Conservation (phyloP, 2,888 invertebrate genomes). For the Notodonta ziczac region DNA sequence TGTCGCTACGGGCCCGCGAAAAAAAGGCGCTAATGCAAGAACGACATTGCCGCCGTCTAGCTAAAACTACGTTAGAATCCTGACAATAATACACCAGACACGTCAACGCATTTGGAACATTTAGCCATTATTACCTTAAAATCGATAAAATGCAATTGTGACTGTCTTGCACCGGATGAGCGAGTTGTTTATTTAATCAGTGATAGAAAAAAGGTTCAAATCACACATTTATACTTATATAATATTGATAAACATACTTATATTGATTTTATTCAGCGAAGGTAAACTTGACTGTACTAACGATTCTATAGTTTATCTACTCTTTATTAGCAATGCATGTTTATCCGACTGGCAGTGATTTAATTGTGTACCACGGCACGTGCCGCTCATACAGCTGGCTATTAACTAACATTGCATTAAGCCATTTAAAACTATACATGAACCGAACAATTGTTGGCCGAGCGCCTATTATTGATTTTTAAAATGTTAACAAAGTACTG, state of each 20-base stretch:
- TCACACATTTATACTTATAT: not conserved
- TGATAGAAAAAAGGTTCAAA: conserved; percentile 1
- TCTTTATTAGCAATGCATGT: conserved; percentile 6
- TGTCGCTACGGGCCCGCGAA: too few relatives aligned
- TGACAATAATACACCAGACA: too few relatives aligned
- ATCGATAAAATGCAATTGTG: too few relatives aligned
- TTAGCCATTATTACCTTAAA: too few relatives aligned
- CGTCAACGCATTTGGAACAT: too few relatives aligned
- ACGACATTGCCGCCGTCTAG: too few relatives aligned
- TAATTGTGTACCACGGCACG: conserved; percentile 21
- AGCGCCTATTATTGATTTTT: conserved; percentile 10
- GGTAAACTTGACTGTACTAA: not conserved
- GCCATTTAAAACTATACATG: conserved; percentile 27
- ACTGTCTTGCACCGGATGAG: too few relatives aligned
- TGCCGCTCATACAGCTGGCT: conserved; percentile 20
- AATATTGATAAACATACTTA: not conserved
- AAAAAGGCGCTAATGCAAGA: too few relatives aligned
- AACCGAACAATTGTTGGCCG: not conserved
- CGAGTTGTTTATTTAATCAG: conserved; percentile 6
- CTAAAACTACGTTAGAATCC: too few relatives aligned
- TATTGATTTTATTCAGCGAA: conserved; percentile 2
- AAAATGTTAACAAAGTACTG: conserved; percentile 1
- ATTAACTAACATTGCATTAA: conserved; percentile 31
- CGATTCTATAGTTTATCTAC: conserved; percentile 3
- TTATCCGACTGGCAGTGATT: not conserved